Base-by-base conservation (phyloP, 2,113 vertebrate species). In the Heloderma charlesbogerti region DNA sequence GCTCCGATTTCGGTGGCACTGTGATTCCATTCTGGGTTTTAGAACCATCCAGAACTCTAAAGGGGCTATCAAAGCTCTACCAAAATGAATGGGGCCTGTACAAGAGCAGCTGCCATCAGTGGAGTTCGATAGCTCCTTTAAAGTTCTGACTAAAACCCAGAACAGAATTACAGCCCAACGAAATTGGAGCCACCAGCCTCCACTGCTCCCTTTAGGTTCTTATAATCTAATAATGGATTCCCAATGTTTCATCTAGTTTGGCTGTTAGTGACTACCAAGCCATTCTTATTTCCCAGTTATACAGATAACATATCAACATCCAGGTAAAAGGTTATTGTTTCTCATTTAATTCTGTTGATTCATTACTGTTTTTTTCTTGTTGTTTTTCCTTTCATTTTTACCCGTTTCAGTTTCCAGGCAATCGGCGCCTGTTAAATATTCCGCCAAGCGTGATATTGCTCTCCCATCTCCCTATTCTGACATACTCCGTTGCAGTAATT, bases 401-500 rank as follows among this genome's bases (percentile, higher is more conserved):
- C 90, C 82, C 87, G 86, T 93, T 95, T 94, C 89, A 90, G 93
- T 94, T 96, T 96, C 93, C 91, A 95, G 89, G 93, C 94, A 95
- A 95, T 95, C 92, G 93, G 92, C 1, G 40, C 94, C 95, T 95
- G 93, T 95, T 96, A 94, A 95, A 94, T 96, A 95, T 96, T 96
- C 95, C 91, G 86, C 92, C 71, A 93, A 93, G 93, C 92, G 0
- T 94, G 94, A 95, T 96, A 95, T 95, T 95, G 93, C 92, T 96
- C 92, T 95, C 92, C 93, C 84, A 86, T 94, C 95, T 96, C 91
- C 92, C 91, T 85, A 29, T 94, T 31, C 92, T 78, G 93, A 88
- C 6, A 86, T 79, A 77, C 90, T 92, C 48, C 0, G 88, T 92
- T 92, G 88, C 0, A 4, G 92, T 94, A 91, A 95, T 96, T 95